Evolutionary conservation across 2,888 invertebrate species (phyloP), one percentile per base, ranked within the genome.

Genomic region (Crossocerus cetratus): DNA sequence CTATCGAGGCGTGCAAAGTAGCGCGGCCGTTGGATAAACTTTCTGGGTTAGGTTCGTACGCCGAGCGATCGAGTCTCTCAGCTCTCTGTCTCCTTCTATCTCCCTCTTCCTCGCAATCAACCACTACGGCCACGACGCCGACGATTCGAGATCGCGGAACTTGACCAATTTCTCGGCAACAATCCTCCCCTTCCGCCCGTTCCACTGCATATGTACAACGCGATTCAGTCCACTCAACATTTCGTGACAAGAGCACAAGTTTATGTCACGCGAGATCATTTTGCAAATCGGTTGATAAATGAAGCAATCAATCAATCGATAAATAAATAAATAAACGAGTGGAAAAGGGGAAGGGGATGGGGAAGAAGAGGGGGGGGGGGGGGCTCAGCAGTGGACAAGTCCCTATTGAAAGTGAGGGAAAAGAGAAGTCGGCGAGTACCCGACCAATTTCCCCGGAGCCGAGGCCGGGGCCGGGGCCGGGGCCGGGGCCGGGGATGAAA

Each of bases 221-320:
- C n/a, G n/a, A n/a, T n/a, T n/a, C 60, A 70, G 70, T 76, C 78
- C 72, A 57, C 69, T 65, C 42, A 74, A 67, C 68, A 79, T n/a
- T n/a, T n/a, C 32, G 75, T 76, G 77, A 69, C 23, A 65, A 80
- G 84, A 83, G n/a, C n/a, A n/a, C n/a, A n/a, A n/a, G n/a, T 83
- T 81, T 79, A 83, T 83, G 73, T 68, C 61, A 62, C 68, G 49
- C 64, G 61, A 64, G 60, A 66, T 49, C n/a, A n/a, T 54, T 76
- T 82, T 72, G n/a, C n/a, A n/a, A n/a, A n/a, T n/a, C n/a, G n/a
- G n/a, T n/a, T n/a, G n/a, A n/a, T n/a, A n/a, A n/a, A n/a, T n/a
- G n/a, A n/a, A n/a, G n/a, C n/a, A n/a, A n/a, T n/a, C n/a, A n/a
- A n/a, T n/a, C n/a, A n/a, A n/a, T n/a, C n/a, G n/a, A n/a, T n/a